These are phyloP conservation scores for Heliconius hortense DNA, from an alignment of 2,888 invertebrate species.

Conservation along the genomic window DNA sequence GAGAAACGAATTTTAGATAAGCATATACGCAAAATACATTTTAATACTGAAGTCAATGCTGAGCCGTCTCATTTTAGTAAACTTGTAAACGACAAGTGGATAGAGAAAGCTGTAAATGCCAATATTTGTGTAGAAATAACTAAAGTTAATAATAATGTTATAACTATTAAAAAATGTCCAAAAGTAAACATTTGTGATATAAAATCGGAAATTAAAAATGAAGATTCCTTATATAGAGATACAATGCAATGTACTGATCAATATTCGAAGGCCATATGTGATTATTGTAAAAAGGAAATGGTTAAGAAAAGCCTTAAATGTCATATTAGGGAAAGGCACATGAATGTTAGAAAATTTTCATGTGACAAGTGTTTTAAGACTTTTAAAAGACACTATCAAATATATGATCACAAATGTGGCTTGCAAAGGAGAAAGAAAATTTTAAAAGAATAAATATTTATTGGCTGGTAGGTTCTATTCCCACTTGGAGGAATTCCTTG, in stretches of 20 bases:
- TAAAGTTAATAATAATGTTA: slow-evolving; percentile 60
- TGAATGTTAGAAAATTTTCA: slow-evolving; percentile 57
- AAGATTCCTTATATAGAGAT: slow-evolving; percentile 41
- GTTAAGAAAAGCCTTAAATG: slow-evolving; percentile 63
- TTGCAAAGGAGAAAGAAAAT: slow-evolving; percentile 29
- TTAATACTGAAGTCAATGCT: slow-evolving; percentile 49
- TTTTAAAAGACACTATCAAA: slow-evolving; percentile 60
- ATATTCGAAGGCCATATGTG: slow-evolving; percentile 62
- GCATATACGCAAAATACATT: slow-evolving; percentile 62
- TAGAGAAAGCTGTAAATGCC: slow-evolving; percentile 56
- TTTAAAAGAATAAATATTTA: neutral
- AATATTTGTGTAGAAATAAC: slow-evolving; percentile 64
- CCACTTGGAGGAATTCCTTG: no score
- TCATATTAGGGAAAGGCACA: slow-evolving; percentile 65
- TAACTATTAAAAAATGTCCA: slow-evolving; percentile 56
- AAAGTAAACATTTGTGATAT: slow-evolving; percentile 35
- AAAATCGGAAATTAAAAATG: slow-evolving; percentile 20
- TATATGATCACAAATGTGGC: slow-evolving; percentile 58
- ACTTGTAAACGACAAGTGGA: slow-evolving; percentile 64
- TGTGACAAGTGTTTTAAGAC: slow-evolving; percentile 53
- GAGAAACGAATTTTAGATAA: slow-evolving; percentile 60
- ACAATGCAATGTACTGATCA: slow-evolving; percentile 44
- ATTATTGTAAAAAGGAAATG: slow-evolving; percentile 71
- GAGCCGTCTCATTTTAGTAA: slow-evolving; percentile 49
- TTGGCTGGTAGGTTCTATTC: no score